Conservation (phyloP, 2,113 vertebrate genomes). For the Tenebrosternarchus preto region DNA sequence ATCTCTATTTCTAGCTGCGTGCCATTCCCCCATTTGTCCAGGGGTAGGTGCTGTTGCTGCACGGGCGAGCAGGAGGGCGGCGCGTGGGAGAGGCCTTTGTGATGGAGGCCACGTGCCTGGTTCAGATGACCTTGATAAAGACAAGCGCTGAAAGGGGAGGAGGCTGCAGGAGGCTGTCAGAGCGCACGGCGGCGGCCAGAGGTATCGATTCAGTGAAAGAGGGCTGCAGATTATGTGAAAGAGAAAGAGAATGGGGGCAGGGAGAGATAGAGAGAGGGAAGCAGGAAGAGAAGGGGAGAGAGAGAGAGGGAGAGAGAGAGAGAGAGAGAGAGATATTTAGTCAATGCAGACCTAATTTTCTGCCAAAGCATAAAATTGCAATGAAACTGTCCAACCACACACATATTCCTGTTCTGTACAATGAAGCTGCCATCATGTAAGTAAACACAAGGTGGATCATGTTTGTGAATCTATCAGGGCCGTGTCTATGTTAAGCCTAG, state of each 20-base stretch:
- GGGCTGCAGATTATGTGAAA: constrained; percentile 5
- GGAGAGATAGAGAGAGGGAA: constrained; percentile 22
- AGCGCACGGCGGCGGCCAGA: constrained; percentile 19
- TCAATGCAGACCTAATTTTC: constrained; percentile 35
- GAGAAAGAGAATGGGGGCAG: not conserved
- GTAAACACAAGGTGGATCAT: too few species aligned
- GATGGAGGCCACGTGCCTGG: constrained; percentile 13
- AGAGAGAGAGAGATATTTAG: not conserved
- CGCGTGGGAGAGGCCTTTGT: not conserved
- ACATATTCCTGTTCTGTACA: not conserved
- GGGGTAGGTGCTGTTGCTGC: constrained; percentile 25
- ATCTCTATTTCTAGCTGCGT: not conserved
- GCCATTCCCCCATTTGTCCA: not conserved
- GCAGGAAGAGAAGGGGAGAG: constrained; percentile 9
- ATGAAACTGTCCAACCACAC: not conserved
- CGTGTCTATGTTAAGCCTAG: too few species aligned
- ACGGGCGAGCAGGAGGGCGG: not conserved
- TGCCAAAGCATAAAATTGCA: constrained; percentile 35
- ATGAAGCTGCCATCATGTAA: too few species aligned
- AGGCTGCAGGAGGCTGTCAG: constrained; percentile 30
- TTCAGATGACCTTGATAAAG: constrained; percentile 55
- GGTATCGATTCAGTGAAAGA: constrained; percentile 38
- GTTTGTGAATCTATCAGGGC: too few species aligned
- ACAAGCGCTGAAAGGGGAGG: constrained; percentile 43
- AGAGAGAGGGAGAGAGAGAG: constrained; percentile 31